Evolutionary conservation across 2,888 invertebrate species (phyloP).

Genomic region (Teleiodes luculella): DNA sequence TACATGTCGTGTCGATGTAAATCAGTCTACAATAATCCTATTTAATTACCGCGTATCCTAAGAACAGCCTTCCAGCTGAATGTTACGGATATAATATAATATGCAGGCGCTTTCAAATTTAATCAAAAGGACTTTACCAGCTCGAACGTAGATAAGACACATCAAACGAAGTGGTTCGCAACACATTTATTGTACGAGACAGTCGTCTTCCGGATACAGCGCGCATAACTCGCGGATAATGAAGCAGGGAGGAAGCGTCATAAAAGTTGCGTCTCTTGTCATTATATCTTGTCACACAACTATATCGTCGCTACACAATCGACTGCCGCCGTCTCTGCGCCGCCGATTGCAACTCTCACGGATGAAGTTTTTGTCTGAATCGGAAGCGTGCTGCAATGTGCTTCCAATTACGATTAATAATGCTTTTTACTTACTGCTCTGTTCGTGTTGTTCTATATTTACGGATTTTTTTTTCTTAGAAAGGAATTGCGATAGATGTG

Average conservation of each 20-base stretch:
- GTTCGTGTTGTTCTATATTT: not conserved
- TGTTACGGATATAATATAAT: too few relatives aligned
- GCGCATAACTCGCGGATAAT: slow-evolving; percentile 6
- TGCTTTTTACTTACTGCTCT: not conserved
- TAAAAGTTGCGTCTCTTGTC: slow-evolving; percentile 23
- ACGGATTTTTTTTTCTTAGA: not conserved
- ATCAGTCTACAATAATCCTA: too few relatives aligned
- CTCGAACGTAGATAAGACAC: not conserved
- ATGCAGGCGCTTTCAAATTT: not conserved
- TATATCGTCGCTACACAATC: not conserved
- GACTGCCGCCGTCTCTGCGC: slow-evolving; percentile 5
- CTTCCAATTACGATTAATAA: not conserved
- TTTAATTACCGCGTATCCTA: too few relatives aligned
- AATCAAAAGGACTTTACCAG: not conserved
- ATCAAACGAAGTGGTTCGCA: not conserved
- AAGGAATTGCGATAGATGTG: too few relatives aligned
- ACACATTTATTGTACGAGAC: not conserved
- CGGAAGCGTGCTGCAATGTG: slow-evolving; percentile 8
- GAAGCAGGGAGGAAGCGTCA: slow-evolving; percentile 21
- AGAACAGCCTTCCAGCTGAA: not conserved
- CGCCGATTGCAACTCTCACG: slow-evolving; percentile 20
- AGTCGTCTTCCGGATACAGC: not conserved
- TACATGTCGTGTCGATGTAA: too few relatives aligned
- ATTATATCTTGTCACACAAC: slow-evolving; percentile 4
- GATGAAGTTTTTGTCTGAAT: slow-evolving; percentile 23